Base-by-base conservation (phyloP, 1,140 invertebrate genomes). In the Acarapis woodi region DNA sequence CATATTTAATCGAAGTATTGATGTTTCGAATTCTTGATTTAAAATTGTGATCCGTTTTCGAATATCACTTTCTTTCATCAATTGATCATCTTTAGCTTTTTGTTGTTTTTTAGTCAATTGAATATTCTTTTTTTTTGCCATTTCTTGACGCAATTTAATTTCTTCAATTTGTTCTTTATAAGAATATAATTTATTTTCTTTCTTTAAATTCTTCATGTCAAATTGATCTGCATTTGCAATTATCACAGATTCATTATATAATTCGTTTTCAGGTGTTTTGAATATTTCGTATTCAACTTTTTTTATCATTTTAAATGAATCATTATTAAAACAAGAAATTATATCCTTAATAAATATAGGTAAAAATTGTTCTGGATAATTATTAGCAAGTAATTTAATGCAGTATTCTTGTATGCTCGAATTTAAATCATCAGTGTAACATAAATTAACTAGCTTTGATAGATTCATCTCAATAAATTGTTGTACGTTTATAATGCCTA, bases 141-240 rank as follows among this genome's bases (percentile, higher is more conserved):
- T 57, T 60, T 94, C 87, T 50, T 80, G 71, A 25, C 76, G 61
- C 23, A 96, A 55, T 49, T 87, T 75, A 38, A 90, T 54, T 53
- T 94, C 88, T 51, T 88, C 87, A 48, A 88, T 61, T 53, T 96
- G 88, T 47, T 96, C 88, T 52, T 88, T 85, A 52, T 83, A 90
- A 14, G 80, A 87, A 53, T 96, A 96, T 2, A 71, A 76, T 60
- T 93, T 96, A 52, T 78, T 94, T 51, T 96, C 87, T 28, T 85
- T 62, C 57, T 85, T 88, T 49, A 96, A 65, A 48, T 96, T 93
- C 59, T 75, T 72, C 14, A 67, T 65, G 34, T 51, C 42, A 15
- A 64, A 62, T 20, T 51, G 45, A 35, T 62, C 56, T 42, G 50
- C 51, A 32, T 40, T 25, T 8, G 40, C 68, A 5, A 80, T 76